Evolutionary conservation across 2,888 invertebrate species (phyloP).

Genomic region (Crepidodera aurea): DNA sequence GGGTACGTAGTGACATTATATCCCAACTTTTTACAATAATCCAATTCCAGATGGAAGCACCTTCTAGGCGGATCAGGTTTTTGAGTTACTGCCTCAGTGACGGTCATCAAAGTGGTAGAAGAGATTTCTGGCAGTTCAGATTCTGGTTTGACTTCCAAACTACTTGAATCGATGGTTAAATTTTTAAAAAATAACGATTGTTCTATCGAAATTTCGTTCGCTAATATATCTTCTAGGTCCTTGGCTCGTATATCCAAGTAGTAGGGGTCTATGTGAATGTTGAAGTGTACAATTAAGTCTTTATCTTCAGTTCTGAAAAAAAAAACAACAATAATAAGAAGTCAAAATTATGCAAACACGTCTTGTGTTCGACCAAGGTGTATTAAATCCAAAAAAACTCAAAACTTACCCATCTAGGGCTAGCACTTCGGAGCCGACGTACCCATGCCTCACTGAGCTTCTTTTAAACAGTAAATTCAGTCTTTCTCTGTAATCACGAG

Average conservation of each 20-base stretch:
- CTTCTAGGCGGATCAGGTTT: slow-evolving; percentile 70
- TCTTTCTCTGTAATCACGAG: slow-evolving; percentile 77
- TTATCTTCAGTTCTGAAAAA: slow-evolving; percentile 69
- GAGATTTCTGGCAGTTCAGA: slow-evolving; percentile 55
- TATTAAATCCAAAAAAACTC: no score
- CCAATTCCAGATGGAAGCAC: slow-evolving; percentile 72
- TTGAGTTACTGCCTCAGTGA: slow-evolving; percentile 62
- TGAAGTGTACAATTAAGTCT: slow-evolving; percentile 84
- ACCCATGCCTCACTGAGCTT: slow-evolving; percentile 78
- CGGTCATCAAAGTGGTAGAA: slow-evolving; percentile 56
- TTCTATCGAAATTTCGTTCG: slow-evolving; percentile 69
- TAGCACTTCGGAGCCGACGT: slow-evolving; percentile 80
- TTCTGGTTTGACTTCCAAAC: slow-evolving; percentile 70
- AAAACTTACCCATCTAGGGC: slow-evolving; percentile 82
- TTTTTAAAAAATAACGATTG: slow-evolving; percentile 70
- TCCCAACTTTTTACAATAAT: slow-evolving; percentile 74
- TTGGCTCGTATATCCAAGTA: slow-evolving; percentile 66
- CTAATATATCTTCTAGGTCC: slow-evolving; percentile 72
- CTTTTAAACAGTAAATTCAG: slow-evolving; percentile 78
- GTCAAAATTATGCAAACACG: no score
- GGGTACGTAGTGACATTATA: slow-evolving; percentile 87
- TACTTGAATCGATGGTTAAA: slow-evolving; percentile 71
- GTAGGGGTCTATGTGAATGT: slow-evolving; percentile 80
- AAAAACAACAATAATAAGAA: slow-evolving; percentile 26
- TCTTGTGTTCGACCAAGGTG: no score